These are phyloP conservation scores for Exephanes ischioxanthus DNA, from an alignment of 2,888 invertebrate genomes.

Conservation along the genomic window DNA sequence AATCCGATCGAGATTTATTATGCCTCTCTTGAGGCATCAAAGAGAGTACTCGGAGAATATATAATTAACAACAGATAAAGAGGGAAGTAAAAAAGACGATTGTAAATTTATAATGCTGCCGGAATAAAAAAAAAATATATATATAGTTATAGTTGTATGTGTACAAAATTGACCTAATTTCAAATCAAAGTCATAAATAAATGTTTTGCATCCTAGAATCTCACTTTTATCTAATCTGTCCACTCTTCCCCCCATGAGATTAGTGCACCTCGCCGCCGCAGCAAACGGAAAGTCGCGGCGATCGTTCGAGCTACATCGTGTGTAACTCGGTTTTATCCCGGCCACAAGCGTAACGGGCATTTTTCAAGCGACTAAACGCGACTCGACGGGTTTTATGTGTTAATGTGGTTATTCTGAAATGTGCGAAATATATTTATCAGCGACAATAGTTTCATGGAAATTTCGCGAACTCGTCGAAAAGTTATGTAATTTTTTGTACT, in stretches of 20 bases:
- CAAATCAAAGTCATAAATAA: slow-evolving; percentile 79
- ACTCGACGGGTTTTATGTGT: slow-evolving; percentile 33
- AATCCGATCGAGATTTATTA: slow-evolving; percentile 21
- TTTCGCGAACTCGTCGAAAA: slow-evolving; percentile 1
- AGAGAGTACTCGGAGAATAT: slow-evolving; percentile 47
- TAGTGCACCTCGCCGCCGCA: slow-evolving; percentile 35
- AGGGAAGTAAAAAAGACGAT: slow-evolving; percentile 66
- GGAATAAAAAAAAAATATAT: slow-evolving; percentile 65
- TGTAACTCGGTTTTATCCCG: slow-evolving; percentile 61
- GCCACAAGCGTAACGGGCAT: slow-evolving; percentile 69
- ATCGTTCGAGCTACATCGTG: slow-evolving; percentile 48
- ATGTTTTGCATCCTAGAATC: slow-evolving; percentile 80
- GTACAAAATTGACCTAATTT: slow-evolving; percentile 76
- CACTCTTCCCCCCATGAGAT: not conserved
- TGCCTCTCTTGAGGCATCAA: slow-evolving; percentile 41
- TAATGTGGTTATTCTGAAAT: slow-evolving; percentile 15
- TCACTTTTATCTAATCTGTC: slow-evolving; percentile 6
- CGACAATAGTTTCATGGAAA: not conserved
- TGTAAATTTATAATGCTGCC: slow-evolving; percentile 76
- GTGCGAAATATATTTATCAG: slow-evolving; percentile 3
- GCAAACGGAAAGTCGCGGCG: slow-evolving; percentile 10
- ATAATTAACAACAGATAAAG: slow-evolving; percentile 49
- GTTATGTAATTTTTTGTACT: not conserved
- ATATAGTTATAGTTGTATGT: slow-evolving; percentile 73
- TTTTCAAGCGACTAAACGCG: slow-evolving; percentile 61